phyloP scores from a whole-genome alignment of 2,113 vertebrate genomes.

The Brachyhypopomus occidentalis region DNA sequence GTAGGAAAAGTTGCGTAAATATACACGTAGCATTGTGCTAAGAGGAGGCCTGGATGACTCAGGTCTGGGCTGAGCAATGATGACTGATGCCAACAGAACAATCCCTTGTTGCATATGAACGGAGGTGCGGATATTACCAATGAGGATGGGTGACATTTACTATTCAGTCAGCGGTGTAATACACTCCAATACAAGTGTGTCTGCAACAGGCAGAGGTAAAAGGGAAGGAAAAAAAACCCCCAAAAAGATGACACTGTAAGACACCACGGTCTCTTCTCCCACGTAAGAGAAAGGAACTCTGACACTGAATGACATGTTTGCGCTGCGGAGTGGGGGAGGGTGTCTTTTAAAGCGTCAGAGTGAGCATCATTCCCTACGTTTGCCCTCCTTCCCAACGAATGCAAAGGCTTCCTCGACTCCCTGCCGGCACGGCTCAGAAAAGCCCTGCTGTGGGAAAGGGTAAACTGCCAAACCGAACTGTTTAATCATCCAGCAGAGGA shows the following conservation, averaged over 20 bases:
- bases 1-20: slow-evolving; percentile 22
- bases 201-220: not conserved
- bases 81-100: slow-evolving; percentile 49
- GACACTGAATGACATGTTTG: slow-evolving; percentile 43
- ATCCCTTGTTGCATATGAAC: slow-evolving; percentile 30
- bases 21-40: slow-evolving; percentile 27
- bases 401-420: not conserved
- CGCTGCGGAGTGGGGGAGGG: slow-evolving; percentile 16
- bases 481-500: slow-evolving; percentile 34
- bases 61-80: slow-evolving; percentile 30
- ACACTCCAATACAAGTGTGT: slow-evolving; percentile 5
- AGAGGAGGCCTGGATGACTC: slow-evolving; percentile 36
- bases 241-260: slow-evolving; percentile 16
- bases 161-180: slow-evolving; percentile 44
- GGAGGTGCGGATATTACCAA: slow-evolving; percentile 19
- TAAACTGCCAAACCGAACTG: slow-evolving; percentile 24
- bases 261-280: not conserved
- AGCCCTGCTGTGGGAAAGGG: slow-evolving; percentile 5
- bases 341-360: slow-evolving; percentile 19
- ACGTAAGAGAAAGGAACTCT: slow-evolving; percentile 17
- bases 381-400: slow-evolving; percentile 9
- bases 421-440: not conserved
- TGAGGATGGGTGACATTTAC: slow-evolving; percentile 48
- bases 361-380: slow-evolving; percentile 7
- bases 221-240: not conserved